Evolutionary conservation across 2,113 vertebrate genomes (phyloP), one percentile per base, ranked within the genome.

Genomic region (Aythya baeri): DNA sequence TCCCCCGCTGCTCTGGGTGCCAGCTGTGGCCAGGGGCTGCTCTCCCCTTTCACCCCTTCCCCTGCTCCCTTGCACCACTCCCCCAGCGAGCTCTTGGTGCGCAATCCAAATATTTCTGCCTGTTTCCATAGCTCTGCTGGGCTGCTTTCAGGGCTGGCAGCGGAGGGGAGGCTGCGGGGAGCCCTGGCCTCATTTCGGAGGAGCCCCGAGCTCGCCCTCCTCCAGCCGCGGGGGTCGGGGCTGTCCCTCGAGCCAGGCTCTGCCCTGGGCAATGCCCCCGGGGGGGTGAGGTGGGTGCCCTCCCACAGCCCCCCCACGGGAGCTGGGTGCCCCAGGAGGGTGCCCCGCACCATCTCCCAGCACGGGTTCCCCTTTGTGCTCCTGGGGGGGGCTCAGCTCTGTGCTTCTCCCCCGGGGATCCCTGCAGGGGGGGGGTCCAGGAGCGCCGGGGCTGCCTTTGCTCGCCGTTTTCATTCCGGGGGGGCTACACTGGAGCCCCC

Each of bases 141-240:
- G 73, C 17, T 1, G 4, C 6, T 8, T 11, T 6, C 49, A 5
- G 4, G 3, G 36, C 27, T 16, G 23, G 3, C 49, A 23, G 49
- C 3, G 52, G 25, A 14, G 25, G 23, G 25, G 25, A 50, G 52
- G 52, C 52, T 22, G 25, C 12, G 52, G 52, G 52, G 52, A 27
- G 52, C 52, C 52, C 26, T 15, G 52, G 52, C 50, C 50, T 13
- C 50, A 25, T 23, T 52, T 23, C 6, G 23, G 50, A 13, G 50
- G 50, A 23, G 23, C 50, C 29, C 67, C 2, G n/a, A 27, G 41
- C 41, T 38, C 10, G 5, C 15, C 58, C 49, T 20, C 43, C 18
- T 7, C 36, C 23, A 16, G 1, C 5, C 8, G 34, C 16, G 23
- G 49, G 70, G 6, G 43, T 8, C 43, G 6, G 1, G 20, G 36